Evolutionary conservation across 2,797 vertebrate genomes (phyloP).

Genomic region (Trichosurus vulpecula): DNA sequence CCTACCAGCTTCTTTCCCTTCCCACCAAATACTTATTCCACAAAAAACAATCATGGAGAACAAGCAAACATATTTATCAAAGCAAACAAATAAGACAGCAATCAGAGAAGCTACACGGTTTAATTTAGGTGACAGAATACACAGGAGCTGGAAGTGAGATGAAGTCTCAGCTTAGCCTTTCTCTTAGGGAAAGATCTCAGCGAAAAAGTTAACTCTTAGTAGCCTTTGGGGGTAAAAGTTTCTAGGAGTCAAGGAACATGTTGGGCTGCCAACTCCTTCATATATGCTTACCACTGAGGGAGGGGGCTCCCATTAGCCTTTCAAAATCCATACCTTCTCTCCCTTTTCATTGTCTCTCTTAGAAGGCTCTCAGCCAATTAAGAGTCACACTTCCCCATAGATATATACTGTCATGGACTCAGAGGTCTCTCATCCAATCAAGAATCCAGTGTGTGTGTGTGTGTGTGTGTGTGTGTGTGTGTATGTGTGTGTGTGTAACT

Average conservation of each 20-base stretch:
- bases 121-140: not conserved
- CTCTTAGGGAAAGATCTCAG: not conserved
- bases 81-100: not conserved
- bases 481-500: no score
- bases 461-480: no score
- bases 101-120: not conserved
- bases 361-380: not conserved
- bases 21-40: not conserved
- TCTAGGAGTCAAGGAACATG: not conserved
- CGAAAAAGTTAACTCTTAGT: not conserved
- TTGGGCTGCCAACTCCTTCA: not conserved
- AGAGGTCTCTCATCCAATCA: not conserved
- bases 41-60: not conserved
- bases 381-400: not conserved
- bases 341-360: not conserved
- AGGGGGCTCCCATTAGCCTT: not conserved
- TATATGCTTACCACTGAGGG: not conserved
- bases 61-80: not conserved
- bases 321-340: not conserved
- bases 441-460: not conserved
- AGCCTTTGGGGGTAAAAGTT: not conserved
- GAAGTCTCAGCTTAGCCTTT: not conserved
- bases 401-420: no score
- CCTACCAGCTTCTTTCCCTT: not conserved
- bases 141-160: not conserved